Percentiles rank a stretch among this genome's conserved stretches.
Evolutionary conservation across 2,797 vertebrate genomes (phyloP).

Genomic region (Chaetodon trifasciatus): DNA sequence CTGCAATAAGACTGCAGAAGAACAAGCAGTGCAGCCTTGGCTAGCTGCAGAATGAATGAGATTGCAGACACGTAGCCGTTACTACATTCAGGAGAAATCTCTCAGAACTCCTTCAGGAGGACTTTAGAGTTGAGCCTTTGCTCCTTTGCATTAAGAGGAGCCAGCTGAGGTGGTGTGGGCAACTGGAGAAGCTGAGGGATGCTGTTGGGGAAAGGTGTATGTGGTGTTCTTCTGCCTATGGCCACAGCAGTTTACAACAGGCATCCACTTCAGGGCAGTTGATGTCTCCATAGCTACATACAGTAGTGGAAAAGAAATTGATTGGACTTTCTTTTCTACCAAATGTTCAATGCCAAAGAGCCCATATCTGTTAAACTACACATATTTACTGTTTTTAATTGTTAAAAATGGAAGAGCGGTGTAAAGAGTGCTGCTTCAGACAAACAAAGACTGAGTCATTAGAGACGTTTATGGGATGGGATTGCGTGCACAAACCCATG

Average conservation of each 20-base stretch:
- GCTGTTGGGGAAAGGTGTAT: no score
- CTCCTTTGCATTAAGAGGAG: not conserved
- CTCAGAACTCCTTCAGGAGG: not conserved
- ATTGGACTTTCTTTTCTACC: not conserved
- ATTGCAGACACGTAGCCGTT: not conserved
- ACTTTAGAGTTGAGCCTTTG: not conserved
- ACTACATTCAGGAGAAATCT: not conserved
- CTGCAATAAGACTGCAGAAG: not conserved
- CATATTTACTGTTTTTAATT: not conserved
- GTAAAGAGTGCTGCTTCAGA: slow-evolving; percentile 28
- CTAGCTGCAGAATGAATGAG: not conserved
- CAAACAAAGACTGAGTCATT: slow-evolving; percentile 40
- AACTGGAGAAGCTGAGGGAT: no score
- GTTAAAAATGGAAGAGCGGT: slow-evolving; percentile 4
- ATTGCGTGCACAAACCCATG: slow-evolving; percentile 57
- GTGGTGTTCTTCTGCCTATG: no score
- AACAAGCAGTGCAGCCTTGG: not conserved
- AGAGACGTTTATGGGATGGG: slow-evolving; percentile 60
- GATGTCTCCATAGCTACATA: slow-evolving; percentile 11
- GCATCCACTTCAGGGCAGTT: not conserved
- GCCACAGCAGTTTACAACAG: no score
- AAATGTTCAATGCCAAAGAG: not conserved
- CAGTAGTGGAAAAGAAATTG: not conserved
- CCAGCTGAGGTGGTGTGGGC: not conserved
- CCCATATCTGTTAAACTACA: not conserved